Evolutionary conservation across 1,140 invertebrate genomes (phyloP).

Genomic region (Melanaphis sacchari): DNA sequence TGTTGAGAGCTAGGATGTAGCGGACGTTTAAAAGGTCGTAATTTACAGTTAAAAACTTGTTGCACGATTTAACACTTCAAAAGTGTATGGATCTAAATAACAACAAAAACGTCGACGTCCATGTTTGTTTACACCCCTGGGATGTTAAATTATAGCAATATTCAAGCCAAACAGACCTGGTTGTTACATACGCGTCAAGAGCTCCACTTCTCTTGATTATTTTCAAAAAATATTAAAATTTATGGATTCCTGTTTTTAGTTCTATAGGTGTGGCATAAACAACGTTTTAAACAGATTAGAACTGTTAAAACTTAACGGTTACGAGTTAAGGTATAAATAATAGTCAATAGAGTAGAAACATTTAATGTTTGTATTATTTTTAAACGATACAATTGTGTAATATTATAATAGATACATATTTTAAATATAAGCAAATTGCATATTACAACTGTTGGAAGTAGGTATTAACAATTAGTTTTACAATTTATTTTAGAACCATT

Average conservation of each 20-base stretch:
- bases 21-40: slow-evolving; percentile 41
- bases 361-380: background rate
- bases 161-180: background rate
- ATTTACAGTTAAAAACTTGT: slow-evolving; percentile 39
- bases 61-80: slow-evolving; percentile 28
- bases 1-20: background rate
- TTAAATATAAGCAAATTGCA: background rate
- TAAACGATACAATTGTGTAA: background rate
- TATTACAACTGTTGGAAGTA: too few relatives aligned
- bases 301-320: background rate
- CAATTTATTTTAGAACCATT: background rate
- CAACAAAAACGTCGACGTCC: slow-evolving; percentile 22
- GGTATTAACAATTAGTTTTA: background rate
- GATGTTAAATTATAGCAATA: slow-evolving; percentile 23
- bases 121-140: slow-evolving; percentile 29
- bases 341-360: background rate
- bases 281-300: background rate
- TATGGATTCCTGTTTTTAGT: background rate
- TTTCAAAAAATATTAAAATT: background rate
- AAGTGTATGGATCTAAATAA: slow-evolving; percentile 34
- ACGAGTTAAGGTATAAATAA: background rate
- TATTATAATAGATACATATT: background rate
- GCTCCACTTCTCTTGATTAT: slow-evolving; percentile 34
- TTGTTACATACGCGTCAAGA: slow-evolving; percentile 18
- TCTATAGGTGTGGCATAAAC: background rate